Evolutionary conservation across 2,113 vertebrate species (phyloP).

Genomic region (Eidolon helvum): DNA sequence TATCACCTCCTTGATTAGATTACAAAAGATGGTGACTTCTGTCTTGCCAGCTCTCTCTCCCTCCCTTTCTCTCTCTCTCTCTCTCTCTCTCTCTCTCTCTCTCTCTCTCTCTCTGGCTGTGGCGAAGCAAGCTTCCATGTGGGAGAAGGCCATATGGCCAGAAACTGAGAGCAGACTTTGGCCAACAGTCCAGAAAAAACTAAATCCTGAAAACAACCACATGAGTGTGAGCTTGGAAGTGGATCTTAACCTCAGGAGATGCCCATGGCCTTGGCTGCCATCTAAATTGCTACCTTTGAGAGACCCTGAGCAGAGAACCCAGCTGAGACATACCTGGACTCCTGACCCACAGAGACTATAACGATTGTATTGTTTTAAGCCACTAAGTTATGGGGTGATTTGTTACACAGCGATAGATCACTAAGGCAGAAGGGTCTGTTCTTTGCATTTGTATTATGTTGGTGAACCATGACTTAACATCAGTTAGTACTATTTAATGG

Average conservation of each 20-base stretch:
- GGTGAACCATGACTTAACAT: neutral
- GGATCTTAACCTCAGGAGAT: neutral
- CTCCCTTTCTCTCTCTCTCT: neutral
- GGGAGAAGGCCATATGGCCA: neutral
- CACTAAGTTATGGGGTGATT: neutral
- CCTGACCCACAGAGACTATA: neutral
- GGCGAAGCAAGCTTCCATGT: neutral
- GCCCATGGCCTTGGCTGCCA: neutral
- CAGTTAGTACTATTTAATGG: constrained; percentile 29
- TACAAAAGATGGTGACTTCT: neutral
- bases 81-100: no score
- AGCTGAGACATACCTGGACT: neutral
- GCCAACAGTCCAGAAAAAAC: neutral
- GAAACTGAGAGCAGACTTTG: neutral
- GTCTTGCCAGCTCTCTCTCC: neutral
- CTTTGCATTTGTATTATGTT: neutral
- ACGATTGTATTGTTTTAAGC: neutral
- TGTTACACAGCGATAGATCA: neutral
- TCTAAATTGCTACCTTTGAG: neutral
- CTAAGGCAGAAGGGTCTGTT: neutral
- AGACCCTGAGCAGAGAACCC: neutral
- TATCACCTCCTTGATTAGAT: neutral
- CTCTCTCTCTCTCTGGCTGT: neutral
- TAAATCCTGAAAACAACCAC: neutral
- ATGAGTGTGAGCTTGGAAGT: neutral